Evolutionary conservation across 2,797 vertebrate genomes (phyloP).

Genomic region (Acanthopagrus latus): DNA sequence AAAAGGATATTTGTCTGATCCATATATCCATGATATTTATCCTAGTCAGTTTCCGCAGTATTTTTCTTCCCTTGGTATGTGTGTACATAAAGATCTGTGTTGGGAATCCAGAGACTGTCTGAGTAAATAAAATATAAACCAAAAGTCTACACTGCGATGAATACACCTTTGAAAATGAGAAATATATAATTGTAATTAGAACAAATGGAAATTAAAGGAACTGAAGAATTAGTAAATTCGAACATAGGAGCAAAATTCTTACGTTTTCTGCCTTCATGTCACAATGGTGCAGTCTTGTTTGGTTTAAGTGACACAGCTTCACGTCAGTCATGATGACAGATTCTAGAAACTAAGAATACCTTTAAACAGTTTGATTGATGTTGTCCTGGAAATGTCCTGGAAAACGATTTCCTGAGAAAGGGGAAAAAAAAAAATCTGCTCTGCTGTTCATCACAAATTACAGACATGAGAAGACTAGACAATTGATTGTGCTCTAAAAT

Average conservation of each 20-base stretch:
- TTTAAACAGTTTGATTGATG: conserved; percentile 59
- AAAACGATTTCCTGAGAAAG: conserved; percentile 54
- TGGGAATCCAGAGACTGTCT: background rate
- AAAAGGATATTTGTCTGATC: background rate
- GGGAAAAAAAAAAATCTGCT: conserved; percentile 18
- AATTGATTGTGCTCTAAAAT: conserved; percentile 15
- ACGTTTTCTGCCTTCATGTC: background rate
- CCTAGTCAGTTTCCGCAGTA: background rate
- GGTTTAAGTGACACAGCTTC: conserved; percentile 39
- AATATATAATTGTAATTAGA: background rate
- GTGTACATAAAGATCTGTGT: background rate
- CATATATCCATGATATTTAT: conserved; percentile 15
- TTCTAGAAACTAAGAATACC: conserved; percentile 44
- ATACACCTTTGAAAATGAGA: background rate
- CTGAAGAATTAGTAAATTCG: background rate
- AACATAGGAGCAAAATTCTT: background rate
- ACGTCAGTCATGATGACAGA: conserved; percentile 30
- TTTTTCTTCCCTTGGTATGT: background rate
- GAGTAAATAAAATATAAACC: conserved; percentile 3
- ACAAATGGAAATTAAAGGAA: background rate
- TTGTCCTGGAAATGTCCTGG: conserved; percentile 44
- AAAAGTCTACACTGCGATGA: background rate
- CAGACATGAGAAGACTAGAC: conserved; percentile 17
- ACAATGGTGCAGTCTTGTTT: conserved; percentile 10
- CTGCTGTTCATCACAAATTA: conserved; percentile 43